Evolutionary conservation across 2,113 vertebrate species (phyloP), one percentile per base, ranked within the genome.

Genomic region (Solea solea): DNA sequence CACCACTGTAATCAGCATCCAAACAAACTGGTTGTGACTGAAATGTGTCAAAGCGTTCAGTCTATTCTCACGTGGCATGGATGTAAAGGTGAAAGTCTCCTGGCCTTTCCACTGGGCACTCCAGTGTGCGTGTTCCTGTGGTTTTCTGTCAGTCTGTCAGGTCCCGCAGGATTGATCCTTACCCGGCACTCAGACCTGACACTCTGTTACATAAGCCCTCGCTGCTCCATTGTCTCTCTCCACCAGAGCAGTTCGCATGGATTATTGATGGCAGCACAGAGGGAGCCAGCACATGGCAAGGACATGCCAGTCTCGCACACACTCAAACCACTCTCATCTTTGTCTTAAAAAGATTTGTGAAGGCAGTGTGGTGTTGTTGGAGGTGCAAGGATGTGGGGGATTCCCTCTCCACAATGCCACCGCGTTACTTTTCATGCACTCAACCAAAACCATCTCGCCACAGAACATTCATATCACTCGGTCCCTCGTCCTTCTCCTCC

Each of bases 241-340:
- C 58, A 76, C 53, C 50, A 61, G 72, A 83, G 66, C 76, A 55
- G 45, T 52, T 11, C 63, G n/a, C 84, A 80, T 88, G 64, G 82
- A 88, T 86, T 87, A 92, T 88, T 90, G 76, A 92, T 90, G 76
- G 14, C 54, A 48, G 73, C 56, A 21, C 16, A 27, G 50, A 72
- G 55, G 2, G 10, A 58, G 28, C 61, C 10, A 56, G 60, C 65
- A 82, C 85, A 84, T 69, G 74, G 69, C 56, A 51, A 68, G 51
- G 72, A 76, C 85, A 82, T 15, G 60, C 21, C 57, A 69, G 71
- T 39, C 80, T 39, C 74, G 62, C 45, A 5, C 45, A 11, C 12
- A 11, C 45, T 48, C 45, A 10, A 9, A 45, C 11, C 44, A 45
- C 44, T 5, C 9, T 5, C 44, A 11, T 5, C 45, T 48, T 13